Conservation (phyloP, 2,888 invertebrate species). For the Crossocerus cetratus region DNA sequence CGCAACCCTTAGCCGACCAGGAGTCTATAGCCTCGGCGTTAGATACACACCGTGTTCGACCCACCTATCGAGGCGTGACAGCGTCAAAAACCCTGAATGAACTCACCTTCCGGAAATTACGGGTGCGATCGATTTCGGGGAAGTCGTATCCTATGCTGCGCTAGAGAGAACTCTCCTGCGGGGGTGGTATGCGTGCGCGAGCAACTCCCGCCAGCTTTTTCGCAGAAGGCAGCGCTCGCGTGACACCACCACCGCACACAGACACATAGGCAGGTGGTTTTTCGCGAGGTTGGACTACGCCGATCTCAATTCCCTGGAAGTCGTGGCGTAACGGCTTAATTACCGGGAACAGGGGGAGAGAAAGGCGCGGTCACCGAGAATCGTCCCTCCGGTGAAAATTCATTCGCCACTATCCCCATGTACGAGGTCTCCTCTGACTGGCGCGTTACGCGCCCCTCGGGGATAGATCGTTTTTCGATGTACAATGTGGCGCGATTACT, state of each 20-base stretch:
- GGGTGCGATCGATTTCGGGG: slow-evolving; percentile 28
- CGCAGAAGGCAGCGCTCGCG: slow-evolving; percentile 49
- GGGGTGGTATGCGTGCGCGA: slow-evolving; percentile 8
- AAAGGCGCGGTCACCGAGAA: slow-evolving; percentile 4
- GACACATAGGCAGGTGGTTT: background rate
- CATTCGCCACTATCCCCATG: background rate
- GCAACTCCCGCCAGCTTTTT: slow-evolving; percentile 30
- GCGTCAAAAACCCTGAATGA: slow-evolving; percentile 42
- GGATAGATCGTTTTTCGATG: background rate
- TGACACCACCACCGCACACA: slow-evolving; percentile 25
- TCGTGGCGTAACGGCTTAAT: slow-evolving; percentile 1
- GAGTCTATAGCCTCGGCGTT: background rate
- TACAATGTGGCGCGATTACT: no score
- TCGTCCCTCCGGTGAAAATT: background rate
- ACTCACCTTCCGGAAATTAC: slow-evolving; percentile 43
- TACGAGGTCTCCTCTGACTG: slow-evolving; percentile 8
- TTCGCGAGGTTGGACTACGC: slow-evolving; percentile 12
- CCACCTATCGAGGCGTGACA: slow-evolving; percentile 19
- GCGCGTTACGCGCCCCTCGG: slow-evolving; percentile 6
- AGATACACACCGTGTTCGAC: background rate
- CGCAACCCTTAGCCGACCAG: background rate
- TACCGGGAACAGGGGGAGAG: background rate
- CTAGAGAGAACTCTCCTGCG: slow-evolving; percentile 2
- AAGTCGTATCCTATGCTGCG: slow-evolving; percentile 6
- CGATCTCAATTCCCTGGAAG: slow-evolving; percentile 11